Evolutionary conservation across 2,888 invertebrate genomes (phyloP).

Genomic region (Amitus sp.): DNA sequence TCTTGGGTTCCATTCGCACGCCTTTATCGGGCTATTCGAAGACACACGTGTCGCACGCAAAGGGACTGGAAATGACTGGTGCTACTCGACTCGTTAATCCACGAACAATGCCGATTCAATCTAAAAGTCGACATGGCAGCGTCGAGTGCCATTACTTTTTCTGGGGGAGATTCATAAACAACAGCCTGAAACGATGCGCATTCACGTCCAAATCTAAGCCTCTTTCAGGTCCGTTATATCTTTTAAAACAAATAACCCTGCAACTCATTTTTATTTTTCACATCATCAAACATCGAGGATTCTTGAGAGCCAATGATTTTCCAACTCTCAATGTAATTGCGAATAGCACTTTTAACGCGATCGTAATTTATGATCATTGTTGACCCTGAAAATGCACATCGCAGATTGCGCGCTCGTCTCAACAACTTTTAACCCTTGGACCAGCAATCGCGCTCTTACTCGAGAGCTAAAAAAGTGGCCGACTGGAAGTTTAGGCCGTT

Average conservation of each 20-base stretch:
- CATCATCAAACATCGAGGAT: background rate
- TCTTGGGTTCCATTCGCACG: conserved; percentile 11
- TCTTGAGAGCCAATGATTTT: conserved; percentile 5
- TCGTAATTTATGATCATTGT: conserved; percentile 19
- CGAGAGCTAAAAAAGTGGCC: conserved; percentile 6
- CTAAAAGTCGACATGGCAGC: conserved; percentile 36
- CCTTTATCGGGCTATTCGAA: conserved; percentile 13
- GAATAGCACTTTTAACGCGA: conserved; percentile 7
- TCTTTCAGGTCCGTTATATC: no score
- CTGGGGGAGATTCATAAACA: conserved; percentile 35
- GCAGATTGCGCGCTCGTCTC: conserved; percentile 10
- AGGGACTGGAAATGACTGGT: conserved; percentile 7
- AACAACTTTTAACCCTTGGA: conserved; percentile 9
- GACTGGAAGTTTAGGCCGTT: conserved; percentile 17
- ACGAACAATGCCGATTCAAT: conserved; percentile 52
- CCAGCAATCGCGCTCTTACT: conserved; percentile 9
- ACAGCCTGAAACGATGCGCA: no score
- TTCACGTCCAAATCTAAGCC: no score
- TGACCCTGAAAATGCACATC: conserved; percentile 13
- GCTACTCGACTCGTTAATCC: conserved; percentile 53
- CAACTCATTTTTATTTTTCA: background rate
- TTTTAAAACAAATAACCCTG: no score
- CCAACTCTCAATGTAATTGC: conserved; percentile 11
- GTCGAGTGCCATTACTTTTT: conserved; percentile 38
- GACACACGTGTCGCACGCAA: conserved; percentile 13